Evolutionary conservation across 2,113 vertebrate genomes (phyloP), one percentile per base, ranked within the genome.

Genomic region (Perca schrenkii): DNA sequence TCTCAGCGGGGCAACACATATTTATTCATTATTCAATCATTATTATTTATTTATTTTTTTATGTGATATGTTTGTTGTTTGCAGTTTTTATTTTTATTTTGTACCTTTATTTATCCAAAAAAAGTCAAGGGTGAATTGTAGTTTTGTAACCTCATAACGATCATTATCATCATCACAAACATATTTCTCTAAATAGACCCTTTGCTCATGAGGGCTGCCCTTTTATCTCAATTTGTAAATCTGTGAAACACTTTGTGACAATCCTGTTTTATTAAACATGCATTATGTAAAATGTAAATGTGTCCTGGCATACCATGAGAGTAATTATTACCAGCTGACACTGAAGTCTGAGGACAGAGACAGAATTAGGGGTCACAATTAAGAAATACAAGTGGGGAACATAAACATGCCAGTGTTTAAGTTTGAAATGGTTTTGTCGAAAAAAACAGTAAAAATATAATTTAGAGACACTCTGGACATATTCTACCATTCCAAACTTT

Each of bases 11-110:
- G 6, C 4, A 52, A 66, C 57, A 69, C 67, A 57, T 80, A 76
- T 84, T 81, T 81, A 54, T 65, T 62, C 10, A 3, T 43, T 43
- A 43, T 43, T 43, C 40, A 63, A n/a, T 43, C 34, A 21, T 60
- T 56, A 50, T 80, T 77, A 52, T 76, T 77, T 80, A 61, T 52
- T 56, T 47, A 31, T 43, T 43, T 43, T 36, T 43, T 43, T 43
- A 43, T 43, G 40, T 43, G 40, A 62, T 25, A 12, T 0, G 14
- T 56, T 54, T 40, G 3, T 11, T 5, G 1, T 50, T 77, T 61
- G 8, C 8, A 43, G 8, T 11, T 43, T 43, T 11, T 25, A 4
- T 21, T 58, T 63, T 82, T 5, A 14, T 65, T 58, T 68, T 34
- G 11, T 40, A 25, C 6, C 5, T 56, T 47, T 65, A 56, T 31